Evolutionary conservation across 2,797 vertebrate species (phyloP), one percentile per base, ranked within the genome.

Genomic region (Paramormyrops hopkinsi): DNA sequence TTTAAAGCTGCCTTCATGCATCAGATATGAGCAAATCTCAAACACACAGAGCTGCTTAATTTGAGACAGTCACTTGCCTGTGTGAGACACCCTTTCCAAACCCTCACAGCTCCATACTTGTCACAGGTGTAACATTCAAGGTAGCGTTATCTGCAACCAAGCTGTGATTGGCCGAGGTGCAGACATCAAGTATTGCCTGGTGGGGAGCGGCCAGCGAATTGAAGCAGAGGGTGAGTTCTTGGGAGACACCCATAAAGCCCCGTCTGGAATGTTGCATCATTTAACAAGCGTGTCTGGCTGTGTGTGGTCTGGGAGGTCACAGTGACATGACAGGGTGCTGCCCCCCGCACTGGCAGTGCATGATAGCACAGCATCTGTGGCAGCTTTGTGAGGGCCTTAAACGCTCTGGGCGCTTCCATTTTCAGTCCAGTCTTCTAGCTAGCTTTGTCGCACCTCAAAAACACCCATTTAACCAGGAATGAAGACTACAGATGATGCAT

Each of bases 121-220:
- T 91, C 89, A 50, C 93, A 99, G 99, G 93, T 98, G 98, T 93
- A 98, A 91, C 93, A 97, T 99, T 93, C 97, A 97, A 86, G 97
- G 97, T 92, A 97, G 98, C 1, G 97, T 99, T 92, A 96, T 99
- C 95, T 99, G 99, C 93, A 98, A 96, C 92, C 96, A 97, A 0
- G 97, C 97, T 0, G 93, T 97, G 69, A 97, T 99, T 88, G 97
- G 97, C 91, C 96, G 97, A 90, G 97, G 97, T 88, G 97, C 97
- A 2, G 97, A 99, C 92, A 95, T 99, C 91, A 98, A 97, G 91
- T 97, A 99, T 94, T 99, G 98, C 92, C 95, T 99, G 90, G 96
- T 99, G 93, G 98, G 98, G 90, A 97, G 95, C 0, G 95, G 96
- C 88, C 98, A 98, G 91, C 94, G 87, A 51, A 96, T 99, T 65